Conservation (phyloP, 1,140 invertebrate genomes). For the Zaprionus africanus region DNA sequence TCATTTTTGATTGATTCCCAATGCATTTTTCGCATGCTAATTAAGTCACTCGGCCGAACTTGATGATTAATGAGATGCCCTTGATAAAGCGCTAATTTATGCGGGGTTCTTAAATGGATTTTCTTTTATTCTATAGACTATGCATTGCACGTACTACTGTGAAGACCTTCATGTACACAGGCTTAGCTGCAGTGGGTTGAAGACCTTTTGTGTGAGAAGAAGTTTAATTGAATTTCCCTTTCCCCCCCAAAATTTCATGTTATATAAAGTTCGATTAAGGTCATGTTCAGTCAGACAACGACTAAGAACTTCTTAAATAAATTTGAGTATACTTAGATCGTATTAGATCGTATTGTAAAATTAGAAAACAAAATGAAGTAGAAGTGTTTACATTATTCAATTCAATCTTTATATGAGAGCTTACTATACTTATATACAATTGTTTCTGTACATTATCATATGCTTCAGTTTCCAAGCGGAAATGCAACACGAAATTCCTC, state of each 20-base stretch:
- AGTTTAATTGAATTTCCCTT: no score
- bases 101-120: conserved; percentile 45
- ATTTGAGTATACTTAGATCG: no score
- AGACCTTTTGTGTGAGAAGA: not conserved
- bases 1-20: conserved; percentile 64
- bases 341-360: no score
- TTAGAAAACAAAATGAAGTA: no score
- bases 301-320: not conserved
- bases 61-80: conserved; percentile 41
- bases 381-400: no score
- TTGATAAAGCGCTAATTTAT: conserved; percentile 43
- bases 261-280: not conserved
- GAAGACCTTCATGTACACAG: not conserved
- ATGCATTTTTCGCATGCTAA: conserved; percentile 71
- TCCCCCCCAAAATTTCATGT: no score
- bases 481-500: no score
- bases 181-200: not conserved
- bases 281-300: not conserved
- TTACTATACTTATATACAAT: no score
- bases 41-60: conserved; percentile 67
- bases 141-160: not conserved
- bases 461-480: no score
- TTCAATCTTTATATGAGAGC: no score
- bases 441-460: no score
- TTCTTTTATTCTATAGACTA: conserved; percentile 38